A percentile compares a stretch with the other conserved stretches of the same genome.
Conservation (phyloP, 2,113 vertebrate species). For the Eulacestoma nigropectus region DNA sequence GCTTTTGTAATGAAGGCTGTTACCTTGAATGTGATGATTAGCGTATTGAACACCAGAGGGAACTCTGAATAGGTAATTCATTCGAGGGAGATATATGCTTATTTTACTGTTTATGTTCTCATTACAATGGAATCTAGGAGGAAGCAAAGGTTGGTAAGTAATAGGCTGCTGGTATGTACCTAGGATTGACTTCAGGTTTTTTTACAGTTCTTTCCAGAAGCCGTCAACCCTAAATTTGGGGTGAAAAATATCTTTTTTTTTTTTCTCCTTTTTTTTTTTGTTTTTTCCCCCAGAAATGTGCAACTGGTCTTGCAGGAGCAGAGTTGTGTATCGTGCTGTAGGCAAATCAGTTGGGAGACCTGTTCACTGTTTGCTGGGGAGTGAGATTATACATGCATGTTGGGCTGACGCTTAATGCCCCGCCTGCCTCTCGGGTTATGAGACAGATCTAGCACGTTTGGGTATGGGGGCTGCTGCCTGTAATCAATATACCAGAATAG, state of each 20-base stretch:
- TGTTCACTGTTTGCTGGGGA: not conserved
- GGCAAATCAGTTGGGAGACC: not conserved
- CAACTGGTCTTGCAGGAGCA: not conserved
- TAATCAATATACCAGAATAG: not conserved
- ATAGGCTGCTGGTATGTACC: not conserved
- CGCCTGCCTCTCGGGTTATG: not conserved
- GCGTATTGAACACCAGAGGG: conserved; percentile 59
- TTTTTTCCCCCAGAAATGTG: not conserved
- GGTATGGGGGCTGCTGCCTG: not conserved
- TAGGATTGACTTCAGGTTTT: not conserved
- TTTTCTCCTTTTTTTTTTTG: no score
- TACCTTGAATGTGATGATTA: conserved; percentile 25
- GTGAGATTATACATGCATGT: rapidly evolving
- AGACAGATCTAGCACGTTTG: not conserved
- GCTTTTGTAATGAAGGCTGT: not conserved
- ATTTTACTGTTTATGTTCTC: conserved; percentile 34
- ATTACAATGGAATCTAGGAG: conserved; percentile 49
- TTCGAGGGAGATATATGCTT: not conserved
- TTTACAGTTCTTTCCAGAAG: not conserved
- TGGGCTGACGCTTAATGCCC: not conserved
- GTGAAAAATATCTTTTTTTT: not conserved
- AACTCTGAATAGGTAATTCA: conserved; percentile 52
- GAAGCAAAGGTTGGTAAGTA: conserved; percentile 15
- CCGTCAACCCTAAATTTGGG: not conserved
- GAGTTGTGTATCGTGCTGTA: not conserved